Percentiles rank a stretch among this genome's conserved stretches.
Conservation (phyloP, 2,888 invertebrate genomes). For the Temnothorax ravouxi region DNA sequence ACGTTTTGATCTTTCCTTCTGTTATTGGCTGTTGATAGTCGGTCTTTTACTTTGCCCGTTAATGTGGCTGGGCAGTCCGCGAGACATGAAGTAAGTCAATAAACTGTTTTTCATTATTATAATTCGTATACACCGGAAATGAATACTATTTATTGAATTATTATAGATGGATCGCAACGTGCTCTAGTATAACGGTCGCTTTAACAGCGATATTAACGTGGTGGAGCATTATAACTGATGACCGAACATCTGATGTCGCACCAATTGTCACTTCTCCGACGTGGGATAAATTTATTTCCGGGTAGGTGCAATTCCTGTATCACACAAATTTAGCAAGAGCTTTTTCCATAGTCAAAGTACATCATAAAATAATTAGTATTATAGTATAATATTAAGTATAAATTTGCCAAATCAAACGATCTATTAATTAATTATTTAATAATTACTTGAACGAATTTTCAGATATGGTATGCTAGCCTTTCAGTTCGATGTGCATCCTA, state of each 20-base stretch:
- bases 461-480: slow-evolving; percentile 86
- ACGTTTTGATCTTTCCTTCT: slow-evolving; percentile 91
- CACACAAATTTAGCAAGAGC: neutral
- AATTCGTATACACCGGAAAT: neutral
- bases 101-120: slow-evolving; percentile 69
- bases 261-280: slow-evolving; percentile 84
- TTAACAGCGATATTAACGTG: slow-evolving; percentile 90
- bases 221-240: slow-evolving; percentile 88
- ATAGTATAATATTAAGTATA: neutral
- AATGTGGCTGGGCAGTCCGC: slow-evolving; percentile 96
- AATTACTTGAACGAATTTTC: slow-evolving; percentile 42
- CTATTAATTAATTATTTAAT: neutral
- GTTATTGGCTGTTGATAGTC: slow-evolving; percentile 93
- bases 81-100: slow-evolving; percentile 93
- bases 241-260: slow-evolving; percentile 81
- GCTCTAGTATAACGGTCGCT: slow-evolving; percentile 90
- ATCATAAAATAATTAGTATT: neutral
- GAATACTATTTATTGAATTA: slow-evolving; percentile 28
- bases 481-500: slow-evolving; percentile 93
- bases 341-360: neutral
- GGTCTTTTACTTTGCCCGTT: slow-evolving; percentile 92
- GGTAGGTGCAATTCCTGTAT: slow-evolving; percentile 70
- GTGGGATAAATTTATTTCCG: slow-evolving; percentile 85
- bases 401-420: neutral
- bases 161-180: slow-evolving; percentile 89